Evolutionary conservation across 2,888 invertebrate species (phyloP).

Genomic region (Crepidodera aurea): DNA sequence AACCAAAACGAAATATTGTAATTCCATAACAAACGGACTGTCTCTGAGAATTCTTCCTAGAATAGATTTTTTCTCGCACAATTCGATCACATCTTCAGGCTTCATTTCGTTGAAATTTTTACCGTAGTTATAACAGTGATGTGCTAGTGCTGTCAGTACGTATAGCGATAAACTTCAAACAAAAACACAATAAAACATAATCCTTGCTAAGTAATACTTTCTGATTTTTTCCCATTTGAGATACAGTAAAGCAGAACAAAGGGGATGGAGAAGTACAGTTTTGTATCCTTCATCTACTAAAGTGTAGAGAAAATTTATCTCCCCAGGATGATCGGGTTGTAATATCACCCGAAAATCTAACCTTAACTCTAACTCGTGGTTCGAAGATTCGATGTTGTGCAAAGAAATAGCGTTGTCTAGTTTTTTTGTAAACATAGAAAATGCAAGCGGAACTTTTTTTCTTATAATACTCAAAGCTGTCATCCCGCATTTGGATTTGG

Average conservation of each 20-base stretch:
- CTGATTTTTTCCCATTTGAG: conserved; percentile 91
- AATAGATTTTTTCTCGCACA: conserved; percentile 81
- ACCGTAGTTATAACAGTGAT: conserved; percentile 84
- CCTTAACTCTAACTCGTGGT: conserved; percentile 81
- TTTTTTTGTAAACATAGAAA: conserved; percentile 82
- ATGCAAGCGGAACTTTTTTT: conserved; percentile 84
- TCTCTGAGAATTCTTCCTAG: conserved; percentile 77
- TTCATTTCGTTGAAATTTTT: conserved; percentile 71
- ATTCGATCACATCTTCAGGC: conserved; percentile 74
- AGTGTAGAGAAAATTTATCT: conserved; percentile 85
- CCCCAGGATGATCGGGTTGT: conserved; percentile 83
- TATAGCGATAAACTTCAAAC: conserved; percentile 81
- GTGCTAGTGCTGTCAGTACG: conserved; percentile 81
- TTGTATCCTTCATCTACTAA: conserved; percentile 90
- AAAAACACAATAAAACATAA: conserved; percentile 80
- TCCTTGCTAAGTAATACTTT: conserved; percentile 83
- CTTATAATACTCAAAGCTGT: conserved; percentile 86
- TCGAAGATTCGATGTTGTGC: conserved; percentile 76
- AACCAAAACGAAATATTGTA: conserved; percentile 84
- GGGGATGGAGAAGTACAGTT: conserved; percentile 83
- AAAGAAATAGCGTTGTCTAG: conserved; percentile 81
- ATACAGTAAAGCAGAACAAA: conserved; percentile 86
- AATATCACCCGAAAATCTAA: conserved; percentile 83
- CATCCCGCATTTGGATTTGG: conserved; percentile 85
- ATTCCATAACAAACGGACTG: conserved; percentile 79